Evolutionary conservation across 2,888 invertebrate genomes (phyloP), one percentile per base, ranked within the genome.

Genomic region (Eupsilia transversa): DNA sequence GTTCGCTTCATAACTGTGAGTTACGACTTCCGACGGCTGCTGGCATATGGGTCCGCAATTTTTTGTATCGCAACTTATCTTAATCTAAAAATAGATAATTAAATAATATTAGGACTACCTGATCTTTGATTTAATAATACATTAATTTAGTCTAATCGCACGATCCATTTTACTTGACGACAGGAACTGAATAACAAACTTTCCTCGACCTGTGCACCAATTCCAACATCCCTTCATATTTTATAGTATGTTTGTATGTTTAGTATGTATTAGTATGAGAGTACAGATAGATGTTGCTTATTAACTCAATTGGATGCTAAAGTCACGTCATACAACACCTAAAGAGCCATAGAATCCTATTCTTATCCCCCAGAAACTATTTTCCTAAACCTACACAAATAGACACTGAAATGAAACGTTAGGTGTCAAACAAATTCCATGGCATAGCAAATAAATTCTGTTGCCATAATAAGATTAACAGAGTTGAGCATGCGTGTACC

Each of bases 1-100:
- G 95, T 93, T 94, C 94, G 96, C 95, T 92, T 96, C 96, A 96
- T 96, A 96, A 96, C 96, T 94, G 94, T 96, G 96, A 96, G 94
- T 96, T 95, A 96, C 95, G 94, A 96, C 96, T 96, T 96, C 96
- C 96, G 96, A 94, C 94, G 94, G 92, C 91, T 95, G 96, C 93
- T 88, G 83, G 87, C 96, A 96, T 93, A 94, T 96, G 96, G 94
- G 90, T 82, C 90, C 94, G 91, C 92, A 94, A 94, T 96, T 95
- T 96, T 96, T 96, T 95, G 86, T 90, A 88, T 77, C 74, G 74
- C 86, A 76, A 87, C 89, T 89, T 90, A 89, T 89, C 83, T 85
- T 73, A 60, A 84, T 89, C 91, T 90, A 88, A 89, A 92, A 91
- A 93, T 92, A 93, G 90, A 89, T 88, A 86, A 88, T 88, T 87